A percentile compares a stretch with the other conserved stretches of the same genome.
Conservation (phyloP, 2,797 vertebrate species). For the Denticeps clupeoides region DNA sequence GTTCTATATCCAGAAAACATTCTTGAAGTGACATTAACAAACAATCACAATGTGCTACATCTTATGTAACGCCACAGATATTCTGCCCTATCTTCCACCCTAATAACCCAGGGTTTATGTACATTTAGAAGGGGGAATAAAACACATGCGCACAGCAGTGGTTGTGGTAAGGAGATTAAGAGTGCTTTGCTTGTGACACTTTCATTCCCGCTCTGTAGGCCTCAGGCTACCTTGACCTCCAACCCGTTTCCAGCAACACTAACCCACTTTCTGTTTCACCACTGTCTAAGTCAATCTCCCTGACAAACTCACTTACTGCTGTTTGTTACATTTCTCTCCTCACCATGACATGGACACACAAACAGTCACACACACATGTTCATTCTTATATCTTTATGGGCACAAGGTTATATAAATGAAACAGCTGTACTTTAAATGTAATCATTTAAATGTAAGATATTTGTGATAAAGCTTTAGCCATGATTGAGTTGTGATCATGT, state of each 20-base stretch:
- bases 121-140: background rate
- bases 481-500: no score
- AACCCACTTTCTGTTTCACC: constrained; percentile 33
- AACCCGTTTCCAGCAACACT: constrained; percentile 12
- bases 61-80: no score
- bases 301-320: constrained; percentile 25
- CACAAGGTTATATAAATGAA: no score
- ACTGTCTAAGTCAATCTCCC: constrained; percentile 29
- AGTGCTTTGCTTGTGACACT: constrained; percentile 20
- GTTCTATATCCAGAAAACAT: no score
- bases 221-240: constrained; percentile 12
- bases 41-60: no score
- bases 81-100: no score
- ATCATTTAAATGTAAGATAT: no score
- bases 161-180: constrained; percentile 26
- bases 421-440: no score
- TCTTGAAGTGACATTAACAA: no score
- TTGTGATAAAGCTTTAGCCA: no score
- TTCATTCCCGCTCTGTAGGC: constrained; percentile 5
- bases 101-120: constrained; percentile 12
- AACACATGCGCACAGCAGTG: constrained; percentile 12
- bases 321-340: constrained; percentile 24
- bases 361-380: background rate
- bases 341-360: constrained; percentile 6
- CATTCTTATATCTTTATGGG: no score